phyloP scores from a whole-genome alignment of 2,797 vertebrate genomes.

The Falco rusticolus region DNA sequence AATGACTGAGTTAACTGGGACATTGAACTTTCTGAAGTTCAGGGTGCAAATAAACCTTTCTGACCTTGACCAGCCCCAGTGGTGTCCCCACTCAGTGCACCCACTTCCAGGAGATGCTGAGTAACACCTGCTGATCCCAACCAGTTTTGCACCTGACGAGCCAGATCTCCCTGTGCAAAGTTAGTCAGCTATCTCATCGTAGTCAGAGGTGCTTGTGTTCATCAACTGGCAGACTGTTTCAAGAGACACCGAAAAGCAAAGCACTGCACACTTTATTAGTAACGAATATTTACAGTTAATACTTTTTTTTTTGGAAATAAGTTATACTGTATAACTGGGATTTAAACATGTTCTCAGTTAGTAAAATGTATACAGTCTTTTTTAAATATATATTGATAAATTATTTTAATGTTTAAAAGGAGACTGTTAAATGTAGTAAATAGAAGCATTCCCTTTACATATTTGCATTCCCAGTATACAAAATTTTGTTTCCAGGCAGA shows the following conservation, averaged over 20 bases:
- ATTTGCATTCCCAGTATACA: rapidly evolving
- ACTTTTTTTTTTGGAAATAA: background rate
- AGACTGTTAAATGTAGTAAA: background rate
- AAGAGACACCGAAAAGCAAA: background rate
- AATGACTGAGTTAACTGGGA: background rate
- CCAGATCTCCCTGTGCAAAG: too few species aligned
- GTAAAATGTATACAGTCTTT: background rate
- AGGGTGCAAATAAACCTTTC: background rate
- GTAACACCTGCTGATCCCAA: background rate
- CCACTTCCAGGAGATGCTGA: background rate
- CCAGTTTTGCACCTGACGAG: background rate
- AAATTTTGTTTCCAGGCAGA: background rate
- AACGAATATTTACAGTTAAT: background rate
- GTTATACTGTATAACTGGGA: background rate
- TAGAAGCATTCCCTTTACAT: background rate
- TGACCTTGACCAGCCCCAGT: background rate
- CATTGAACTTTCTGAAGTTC: background rate
- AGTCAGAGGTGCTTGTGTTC: background rate
- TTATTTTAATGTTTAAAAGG: background rate
- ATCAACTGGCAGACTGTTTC: background rate
- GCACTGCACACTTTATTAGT: background rate
- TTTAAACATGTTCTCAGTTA: background rate
- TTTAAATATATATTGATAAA: background rate
- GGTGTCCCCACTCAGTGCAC: too few species aligned
- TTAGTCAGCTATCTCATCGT: background rate